phyloP scores from a whole-genome alignment of 2,113 vertebrate species.

The Dipodomys stephensi region DNA sequence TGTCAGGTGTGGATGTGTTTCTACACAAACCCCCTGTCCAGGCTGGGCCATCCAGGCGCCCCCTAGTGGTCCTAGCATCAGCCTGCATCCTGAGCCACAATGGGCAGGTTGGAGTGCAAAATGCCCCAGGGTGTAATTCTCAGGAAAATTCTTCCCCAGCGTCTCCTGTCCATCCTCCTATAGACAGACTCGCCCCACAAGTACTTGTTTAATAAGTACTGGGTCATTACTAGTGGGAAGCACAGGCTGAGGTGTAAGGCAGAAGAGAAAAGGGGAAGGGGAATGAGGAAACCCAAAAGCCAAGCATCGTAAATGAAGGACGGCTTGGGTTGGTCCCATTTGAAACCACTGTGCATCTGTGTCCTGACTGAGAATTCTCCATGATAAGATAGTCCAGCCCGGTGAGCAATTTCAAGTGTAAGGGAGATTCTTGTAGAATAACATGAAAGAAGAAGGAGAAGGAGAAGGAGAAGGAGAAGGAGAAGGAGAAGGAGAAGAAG shows the following conservation, averaged over 20 bases:
- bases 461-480: too few relatives aligned
- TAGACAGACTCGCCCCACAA: not conserved
- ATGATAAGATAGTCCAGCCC: not conserved
- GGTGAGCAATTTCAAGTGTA: not conserved
- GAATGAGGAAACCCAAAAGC: not conserved
- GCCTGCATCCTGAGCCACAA: not conserved
- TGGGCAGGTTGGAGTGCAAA: not conserved
- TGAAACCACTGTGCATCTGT: not conserved
- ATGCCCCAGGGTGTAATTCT: not conserved
- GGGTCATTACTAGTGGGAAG: not conserved
- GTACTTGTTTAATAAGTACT: not conserved
- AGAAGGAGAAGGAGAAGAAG: too few relatives aligned
- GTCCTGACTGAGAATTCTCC: not conserved
- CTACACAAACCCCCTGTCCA: not conserved
- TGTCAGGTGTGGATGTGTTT: not conserved
- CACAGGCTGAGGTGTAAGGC: not conserved
- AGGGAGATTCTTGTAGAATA: not conserved
- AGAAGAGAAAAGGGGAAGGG: too few relatives aligned
- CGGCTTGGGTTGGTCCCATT: not conserved
- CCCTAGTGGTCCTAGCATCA: not conserved
- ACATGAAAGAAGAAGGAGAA: not conserved
- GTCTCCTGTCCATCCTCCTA: not conserved
- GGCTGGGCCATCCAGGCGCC: not conserved
- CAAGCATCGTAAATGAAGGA: too few relatives aligned
- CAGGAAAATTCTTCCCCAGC: not conserved